phyloP scores from a whole-genome alignment of 2,797 vertebrate genomes.

The Glossophaga mutica region DNA sequence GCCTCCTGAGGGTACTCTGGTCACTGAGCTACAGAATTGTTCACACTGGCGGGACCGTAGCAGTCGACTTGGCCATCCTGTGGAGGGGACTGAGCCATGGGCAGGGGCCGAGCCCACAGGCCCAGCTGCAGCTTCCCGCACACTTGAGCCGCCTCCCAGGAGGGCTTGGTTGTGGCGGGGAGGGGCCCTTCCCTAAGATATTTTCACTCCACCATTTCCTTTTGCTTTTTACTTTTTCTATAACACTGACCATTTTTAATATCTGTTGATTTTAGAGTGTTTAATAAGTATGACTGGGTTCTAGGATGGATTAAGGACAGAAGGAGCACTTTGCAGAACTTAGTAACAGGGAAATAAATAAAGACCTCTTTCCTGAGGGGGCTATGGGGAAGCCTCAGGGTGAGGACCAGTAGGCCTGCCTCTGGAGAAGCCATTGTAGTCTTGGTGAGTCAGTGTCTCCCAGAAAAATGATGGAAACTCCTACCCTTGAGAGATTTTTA shows the following conservation, averaged over 20 bases:
- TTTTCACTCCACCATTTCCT: not conserved
- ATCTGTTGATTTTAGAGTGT: not conserved
- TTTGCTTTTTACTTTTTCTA: not conserved
- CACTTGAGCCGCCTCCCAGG: not conserved
- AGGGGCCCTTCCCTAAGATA: not conserved
- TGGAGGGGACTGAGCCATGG: not conserved
- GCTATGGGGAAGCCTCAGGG: not conserved
- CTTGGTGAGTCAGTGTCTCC: not conserved
- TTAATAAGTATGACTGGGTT: not conserved
- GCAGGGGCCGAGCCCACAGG: not conserved
- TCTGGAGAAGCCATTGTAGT: not conserved
- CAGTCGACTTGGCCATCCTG: rapidly evolving
- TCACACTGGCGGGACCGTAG: not conserved
- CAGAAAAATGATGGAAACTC: not conserved
- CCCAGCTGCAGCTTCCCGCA: not conserved
- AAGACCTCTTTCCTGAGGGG: not conserved
- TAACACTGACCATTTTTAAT: not conserved
- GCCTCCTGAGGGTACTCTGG: not conserved
- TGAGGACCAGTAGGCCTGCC: not conserved
- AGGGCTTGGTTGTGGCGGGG: not conserved
- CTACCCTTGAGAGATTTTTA: not conserved
- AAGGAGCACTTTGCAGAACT: not conserved
- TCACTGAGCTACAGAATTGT: not conserved
- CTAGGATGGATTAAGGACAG: not conserved
- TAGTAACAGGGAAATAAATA: not conserved